Percentiles rank a stretch among this genome's conserved stretches.
Evolutionary conservation across 37 sponge, comb jelly and placozoan genomes (phyloP).

Genomic region (Diacarnus erythraeanus): DNA sequence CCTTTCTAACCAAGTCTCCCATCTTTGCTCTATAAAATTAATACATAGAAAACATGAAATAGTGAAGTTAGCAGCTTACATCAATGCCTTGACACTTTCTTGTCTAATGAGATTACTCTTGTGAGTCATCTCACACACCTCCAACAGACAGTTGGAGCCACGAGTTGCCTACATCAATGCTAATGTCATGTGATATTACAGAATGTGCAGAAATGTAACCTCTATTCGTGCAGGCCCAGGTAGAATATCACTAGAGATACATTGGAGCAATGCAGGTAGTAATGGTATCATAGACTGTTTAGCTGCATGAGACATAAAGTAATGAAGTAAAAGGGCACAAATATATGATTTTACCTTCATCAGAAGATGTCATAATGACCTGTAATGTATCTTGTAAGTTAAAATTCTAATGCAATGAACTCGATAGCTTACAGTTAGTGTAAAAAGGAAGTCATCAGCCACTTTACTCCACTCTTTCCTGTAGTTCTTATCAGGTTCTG

Average conservation of each 20-base stretch:
- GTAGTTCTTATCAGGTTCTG: neutral
- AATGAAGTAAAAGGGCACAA: neutral
- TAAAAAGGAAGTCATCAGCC: constrained; percentile 35
- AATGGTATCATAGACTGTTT: constrained; percentile 20
- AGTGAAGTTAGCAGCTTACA: neutral
- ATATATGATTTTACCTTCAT: constrained; percentile 1
- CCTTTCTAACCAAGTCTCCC: neutral
- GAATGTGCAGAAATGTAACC: neutral
- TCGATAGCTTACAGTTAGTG: constrained; percentile 16
- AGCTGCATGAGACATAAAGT: neutral
- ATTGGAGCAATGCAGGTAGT: constrained; percentile 7
- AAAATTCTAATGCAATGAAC: neutral
- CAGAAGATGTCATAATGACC: constrained; percentile 9
- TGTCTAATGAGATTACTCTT: neutral
- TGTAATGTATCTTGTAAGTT: neutral
- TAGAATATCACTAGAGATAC: neutral
- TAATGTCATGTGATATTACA: neutral
- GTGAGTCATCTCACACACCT: constrained; percentile 6
- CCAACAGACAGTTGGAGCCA: constrained; percentile 21
- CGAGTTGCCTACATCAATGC: constrained; percentile 17
- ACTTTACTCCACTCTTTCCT: constrained; percentile 9
- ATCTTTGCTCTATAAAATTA: constrained; percentile 6
- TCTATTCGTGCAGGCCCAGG: constrained; percentile 27
- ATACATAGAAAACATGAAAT: neutral
- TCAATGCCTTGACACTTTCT: constrained; percentile 1